These are phyloP conservation scores for Etheostoma perlongum DNA, from an alignment of 2,797 vertebrate species.

Conservation along the genomic window DNA sequence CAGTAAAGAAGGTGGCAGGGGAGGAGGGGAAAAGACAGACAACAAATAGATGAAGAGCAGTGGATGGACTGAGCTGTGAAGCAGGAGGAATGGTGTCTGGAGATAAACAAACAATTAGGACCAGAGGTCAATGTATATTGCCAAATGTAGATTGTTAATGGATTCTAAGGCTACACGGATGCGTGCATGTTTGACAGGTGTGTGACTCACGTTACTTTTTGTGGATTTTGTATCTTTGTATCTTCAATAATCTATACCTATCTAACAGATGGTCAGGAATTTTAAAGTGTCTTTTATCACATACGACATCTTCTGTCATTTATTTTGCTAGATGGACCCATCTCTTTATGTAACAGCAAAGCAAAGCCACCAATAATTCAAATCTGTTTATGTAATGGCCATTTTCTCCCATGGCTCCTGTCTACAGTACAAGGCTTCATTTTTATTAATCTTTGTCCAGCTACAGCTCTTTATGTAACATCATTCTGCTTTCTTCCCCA, in stretches of 20 bases:
- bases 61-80: conserved; percentile 49
- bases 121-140: conserved; percentile 53
- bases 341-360: conserved; percentile 81
- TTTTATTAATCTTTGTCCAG: conserved; percentile 86
- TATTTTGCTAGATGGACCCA: conserved; percentile 55
- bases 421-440: conserved; percentile 76
- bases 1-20: conserved; percentile 35
- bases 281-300: conserved; percentile 14
- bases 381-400: conserved; percentile 83
- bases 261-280: conserved; percentile 11
- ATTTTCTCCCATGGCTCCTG: conserved; percentile 73
- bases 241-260: neutral
- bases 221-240: neutral
- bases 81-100: conserved; percentile 37
- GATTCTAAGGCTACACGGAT: neutral
- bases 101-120: conserved; percentile 69
- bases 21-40: neutral
- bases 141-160: conserved; percentile 13
- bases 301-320: conserved; percentile 39
- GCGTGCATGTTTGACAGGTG: conserved; percentile 2
- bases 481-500: conserved; percentile 75
- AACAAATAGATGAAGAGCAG: conserved; percentile 45
- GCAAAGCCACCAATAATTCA: conserved; percentile 79
- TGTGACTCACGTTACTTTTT: neutral
- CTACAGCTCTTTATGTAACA: conserved; percentile 84